These are phyloP conservation scores for Drosophila leonis DNA, from an alignment of 2,888 invertebrate genomes.

Conservation along the genomic window DNA sequence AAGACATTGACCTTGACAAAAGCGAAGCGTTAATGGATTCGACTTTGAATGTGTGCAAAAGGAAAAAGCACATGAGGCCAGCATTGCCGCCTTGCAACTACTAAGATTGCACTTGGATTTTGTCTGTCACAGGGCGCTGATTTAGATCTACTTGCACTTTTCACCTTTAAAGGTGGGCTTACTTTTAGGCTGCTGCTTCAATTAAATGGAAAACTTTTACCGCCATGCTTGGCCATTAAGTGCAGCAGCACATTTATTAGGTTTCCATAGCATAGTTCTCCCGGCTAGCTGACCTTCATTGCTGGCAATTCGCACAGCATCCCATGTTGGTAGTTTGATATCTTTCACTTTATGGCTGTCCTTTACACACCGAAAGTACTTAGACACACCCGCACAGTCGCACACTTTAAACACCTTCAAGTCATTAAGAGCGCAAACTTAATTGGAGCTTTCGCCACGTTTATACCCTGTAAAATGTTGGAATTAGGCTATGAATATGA, in stretches of 20 bases:
- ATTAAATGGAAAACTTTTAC: conserved; percentile 22
- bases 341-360: conserved; percentile 23
- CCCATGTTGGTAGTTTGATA: conserved; percentile 18
- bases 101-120: conserved; percentile 15
- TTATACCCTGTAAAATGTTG: conserved; percentile 5
- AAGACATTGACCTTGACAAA: conserved; percentile 66
- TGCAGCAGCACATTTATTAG: conserved; percentile 13
- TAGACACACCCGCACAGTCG: background rate
- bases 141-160: conserved; percentile 23
- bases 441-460: conserved; percentile 33
- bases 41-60: conserved; percentile 45
- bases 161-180: conserved; percentile 24
- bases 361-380: conserved; percentile 23
- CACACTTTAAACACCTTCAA: conserved; percentile 18
- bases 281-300: conserved; percentile 30
- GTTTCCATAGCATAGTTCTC: conserved; percentile 6
- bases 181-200: conserved; percentile 3
- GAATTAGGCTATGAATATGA: background rate
- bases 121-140: background rate
- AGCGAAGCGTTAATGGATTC: conserved; percentile 59
- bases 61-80: conserved; percentile 12
- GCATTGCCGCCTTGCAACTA: conserved; percentile 7
- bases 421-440: conserved; percentile 58
- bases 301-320: conserved; percentile 17
- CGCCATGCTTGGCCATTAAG: conserved; percentile 17